phyloP scores from a whole-genome alignment of 23 tunicate species.

The Trididemnum clinides region DNA sequence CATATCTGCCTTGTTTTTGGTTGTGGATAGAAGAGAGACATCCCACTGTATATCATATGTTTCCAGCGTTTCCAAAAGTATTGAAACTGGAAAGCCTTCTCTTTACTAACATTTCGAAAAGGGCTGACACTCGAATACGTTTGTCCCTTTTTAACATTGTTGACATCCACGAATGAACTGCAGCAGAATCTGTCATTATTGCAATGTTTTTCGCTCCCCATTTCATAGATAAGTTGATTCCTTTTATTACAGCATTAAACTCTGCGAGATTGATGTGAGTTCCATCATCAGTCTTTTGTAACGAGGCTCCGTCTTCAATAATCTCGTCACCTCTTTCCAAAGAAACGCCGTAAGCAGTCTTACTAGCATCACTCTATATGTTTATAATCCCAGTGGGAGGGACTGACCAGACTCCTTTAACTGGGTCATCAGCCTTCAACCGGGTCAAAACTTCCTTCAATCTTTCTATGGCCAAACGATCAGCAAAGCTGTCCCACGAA shows the following conservation, averaged over 20 bases:
- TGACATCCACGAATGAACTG: slow-evolving; percentile 23
- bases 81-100: slow-evolving; percentile 17
- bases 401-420: too few relatives aligned
- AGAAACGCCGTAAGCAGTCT: neutral
- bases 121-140: slow-evolving; percentile 10
- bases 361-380: slow-evolving; percentile 30
- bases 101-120: slow-evolving; percentile 16
- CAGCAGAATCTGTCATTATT: neutral
- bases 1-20: too few relatives aligned
- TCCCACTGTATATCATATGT: too few relatives aligned
- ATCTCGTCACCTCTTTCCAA: neutral
- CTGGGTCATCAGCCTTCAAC: too few relatives aligned
- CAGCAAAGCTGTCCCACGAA: too few relatives aligned
- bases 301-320: too few relatives aligned
- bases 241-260: slow-evolving; percentile 13
- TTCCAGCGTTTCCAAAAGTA: too few relatives aligned
- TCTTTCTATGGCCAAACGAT: too few relatives aligned
- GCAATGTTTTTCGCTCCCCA: slow-evolving; percentile 5
- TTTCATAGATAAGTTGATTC: slow-evolving; percentile 19
- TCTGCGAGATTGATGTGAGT: slow-evolving; percentile 19
- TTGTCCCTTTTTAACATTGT: slow-evolving; percentile 11
- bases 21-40: too few relatives aligned
- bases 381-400: too few relatives aligned
- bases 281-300: slow-evolving; percentile 11
- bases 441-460: too few relatives aligned